Evolutionary conservation across 2,113 vertebrate genomes (phyloP).

Genomic region (Oncorhynchus clarkii): DNA sequence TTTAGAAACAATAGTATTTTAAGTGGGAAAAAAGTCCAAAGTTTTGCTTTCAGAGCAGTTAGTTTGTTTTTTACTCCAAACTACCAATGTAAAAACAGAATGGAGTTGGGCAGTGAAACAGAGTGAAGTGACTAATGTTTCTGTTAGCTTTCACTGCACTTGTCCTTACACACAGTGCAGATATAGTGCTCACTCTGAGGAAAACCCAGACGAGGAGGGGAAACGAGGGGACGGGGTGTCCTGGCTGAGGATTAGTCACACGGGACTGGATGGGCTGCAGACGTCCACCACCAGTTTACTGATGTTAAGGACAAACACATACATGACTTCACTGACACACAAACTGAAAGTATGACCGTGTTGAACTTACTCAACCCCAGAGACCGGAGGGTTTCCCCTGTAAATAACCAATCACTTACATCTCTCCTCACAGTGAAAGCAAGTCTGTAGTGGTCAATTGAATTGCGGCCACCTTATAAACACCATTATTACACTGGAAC

Average conservation of each 20-base stretch:
- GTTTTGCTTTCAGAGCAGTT: not conserved
- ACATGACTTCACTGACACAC: constrained; percentile 22
- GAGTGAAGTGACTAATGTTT: not conserved
- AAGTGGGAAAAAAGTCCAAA: constrained; percentile 16
- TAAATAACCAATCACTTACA: not conserved
- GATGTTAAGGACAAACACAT: constrained; percentile 31
- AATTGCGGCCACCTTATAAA: not conserved
- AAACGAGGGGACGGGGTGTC: constrained; percentile 17
- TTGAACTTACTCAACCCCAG: constrained; percentile 28
- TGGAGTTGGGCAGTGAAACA: not conserved
- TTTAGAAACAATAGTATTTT: constrained; percentile 28
- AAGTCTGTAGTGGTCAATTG: not conserved
- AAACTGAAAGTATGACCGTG: constrained; percentile 44
- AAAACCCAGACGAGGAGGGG: constrained; percentile 33
- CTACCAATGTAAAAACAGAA: not conserved
- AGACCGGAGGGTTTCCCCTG: constrained; percentile 13
- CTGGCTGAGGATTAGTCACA: constrained; percentile 29
- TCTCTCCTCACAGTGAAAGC: not conserved
- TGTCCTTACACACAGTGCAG: constrained; percentile 37
- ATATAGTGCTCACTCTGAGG: constrained; percentile 31
- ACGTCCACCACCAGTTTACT: constrained; percentile 25
- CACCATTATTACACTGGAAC: not conserved
- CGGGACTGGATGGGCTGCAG: constrained; percentile 18
- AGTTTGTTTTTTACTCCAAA: constrained; percentile 9
- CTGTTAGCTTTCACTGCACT: constrained; percentile 11